Evolutionary conservation across 1,140 invertebrate genomes (phyloP).

Genomic region (Ceratina calcarata): DNA sequence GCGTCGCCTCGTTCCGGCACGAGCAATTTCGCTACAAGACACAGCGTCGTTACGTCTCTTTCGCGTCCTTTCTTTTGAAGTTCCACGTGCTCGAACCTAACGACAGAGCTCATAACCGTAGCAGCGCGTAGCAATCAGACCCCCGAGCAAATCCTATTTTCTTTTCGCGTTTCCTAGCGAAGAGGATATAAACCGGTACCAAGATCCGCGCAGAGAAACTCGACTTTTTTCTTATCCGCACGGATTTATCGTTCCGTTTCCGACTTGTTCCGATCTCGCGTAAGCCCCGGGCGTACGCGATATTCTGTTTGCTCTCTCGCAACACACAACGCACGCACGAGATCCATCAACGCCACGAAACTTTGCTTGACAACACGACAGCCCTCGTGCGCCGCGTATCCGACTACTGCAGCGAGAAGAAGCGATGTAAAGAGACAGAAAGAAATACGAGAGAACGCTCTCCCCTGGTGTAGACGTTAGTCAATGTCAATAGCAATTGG

Average conservation of each 20-base stretch:
- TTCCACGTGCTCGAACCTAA: not conserved
- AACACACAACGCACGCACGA: constrained; percentile 22
- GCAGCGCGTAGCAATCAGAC: constrained; percentile 18
- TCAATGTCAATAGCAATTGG: constrained; percentile 3
- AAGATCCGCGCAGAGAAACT: not conserved
- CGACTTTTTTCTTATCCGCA: constrained; percentile 26
- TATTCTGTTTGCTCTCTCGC: constrained; percentile 4
- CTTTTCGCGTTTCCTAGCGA: not conserved
- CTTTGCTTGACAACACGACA: constrained; percentile 52
- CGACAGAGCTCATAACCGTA: constrained; percentile 4
- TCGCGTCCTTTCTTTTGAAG: constrained; percentile 10
- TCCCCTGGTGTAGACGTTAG: constrained; percentile 22
- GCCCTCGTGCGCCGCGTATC: constrained; percentile 37
- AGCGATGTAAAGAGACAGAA: constrained; percentile 23
- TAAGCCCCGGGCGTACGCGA: not conserved
- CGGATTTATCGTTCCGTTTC: constrained; percentile 36
- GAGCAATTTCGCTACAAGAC: not conserved
- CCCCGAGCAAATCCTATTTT: constrained; percentile 17
- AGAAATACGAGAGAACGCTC: constrained; percentile 18
- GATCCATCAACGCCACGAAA: constrained; percentile 43
- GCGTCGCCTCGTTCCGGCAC: not conserved
- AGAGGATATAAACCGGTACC: not conserved
- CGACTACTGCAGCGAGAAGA: constrained; percentile 1
- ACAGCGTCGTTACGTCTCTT: constrained; percentile 21
- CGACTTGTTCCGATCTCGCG: not conserved